Conservation (phyloP, 2,797 vertebrate genomes). For the Siniperca scherzeri region DNA sequence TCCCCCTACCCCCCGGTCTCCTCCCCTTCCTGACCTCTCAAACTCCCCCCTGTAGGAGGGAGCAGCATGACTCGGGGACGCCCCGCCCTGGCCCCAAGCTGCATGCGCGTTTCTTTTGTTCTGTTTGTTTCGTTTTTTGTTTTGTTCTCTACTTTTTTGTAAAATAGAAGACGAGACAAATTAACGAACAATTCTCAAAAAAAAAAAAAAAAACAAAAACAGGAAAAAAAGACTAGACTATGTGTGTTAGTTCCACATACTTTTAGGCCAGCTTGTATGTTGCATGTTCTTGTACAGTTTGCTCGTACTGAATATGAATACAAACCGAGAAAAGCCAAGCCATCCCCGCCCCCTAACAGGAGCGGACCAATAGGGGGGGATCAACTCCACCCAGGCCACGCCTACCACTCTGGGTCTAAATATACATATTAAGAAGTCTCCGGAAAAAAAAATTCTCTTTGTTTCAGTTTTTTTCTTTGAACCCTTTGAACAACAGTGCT, state of each 20-base stretch:
- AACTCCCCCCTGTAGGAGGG: conserved; percentile 86
- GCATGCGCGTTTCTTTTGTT: conserved; percentile 90
- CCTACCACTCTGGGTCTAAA: conserved; percentile 90
- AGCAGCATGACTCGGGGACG: conserved; percentile 96
- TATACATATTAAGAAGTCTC: conserved; percentile 90
- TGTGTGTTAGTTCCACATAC: conserved; percentile 97
- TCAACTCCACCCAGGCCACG: conserved; percentile 89
- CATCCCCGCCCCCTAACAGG: conserved; percentile 90
- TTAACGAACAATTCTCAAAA: conserved; percentile 85
- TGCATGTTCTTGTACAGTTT: conserved; percentile 99
- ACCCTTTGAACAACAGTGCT: conserved; percentile 81
- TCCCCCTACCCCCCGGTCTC: conserved; percentile 78
- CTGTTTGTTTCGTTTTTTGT: conserved; percentile 70
- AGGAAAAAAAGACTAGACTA: conserved; percentile 84
- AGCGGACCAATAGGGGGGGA: conserved; percentile 70
- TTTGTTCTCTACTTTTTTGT: conserved; percentile 88
- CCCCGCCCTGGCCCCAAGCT: conserved; percentile 91
- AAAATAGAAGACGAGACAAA: conserved; percentile 91
- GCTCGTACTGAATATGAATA: conserved; percentile 97
- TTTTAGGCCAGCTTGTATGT: conserved; percentile 98
- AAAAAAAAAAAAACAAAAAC: conserved; percentile 73
- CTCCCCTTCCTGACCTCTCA: conserved; percentile 85
- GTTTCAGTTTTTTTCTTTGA: conserved; percentile 80
- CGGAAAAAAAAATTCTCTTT: conserved; percentile 70
- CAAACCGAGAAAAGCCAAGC: conserved; percentile 96